Conservation (phyloP, 2,113 vertebrate species). For the Leucopsar rothschildi region DNA sequence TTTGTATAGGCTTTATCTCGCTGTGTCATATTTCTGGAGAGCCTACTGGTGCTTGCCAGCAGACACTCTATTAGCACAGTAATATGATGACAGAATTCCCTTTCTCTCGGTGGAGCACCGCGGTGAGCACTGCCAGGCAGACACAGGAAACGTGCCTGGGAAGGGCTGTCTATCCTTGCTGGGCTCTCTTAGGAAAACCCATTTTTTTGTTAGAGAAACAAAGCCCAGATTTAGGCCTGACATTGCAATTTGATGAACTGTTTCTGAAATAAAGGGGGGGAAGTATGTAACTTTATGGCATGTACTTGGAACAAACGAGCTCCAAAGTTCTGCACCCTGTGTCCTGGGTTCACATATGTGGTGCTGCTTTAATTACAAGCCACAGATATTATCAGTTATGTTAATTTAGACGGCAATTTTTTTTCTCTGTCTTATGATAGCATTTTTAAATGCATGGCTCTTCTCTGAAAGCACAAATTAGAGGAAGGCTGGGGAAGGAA, state of each 20-base stretch:
- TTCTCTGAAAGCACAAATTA: not conserved
- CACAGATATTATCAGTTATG: fast-evolving
- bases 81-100: not conserved
- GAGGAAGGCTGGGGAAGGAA: not conserved
- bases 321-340: not conserved
- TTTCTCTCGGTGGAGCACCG: not conserved
- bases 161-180: not conserved
- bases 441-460: not conserved
- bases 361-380: not conserved
- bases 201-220: not conserved
- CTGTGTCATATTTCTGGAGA: slow-evolving; percentile 19
- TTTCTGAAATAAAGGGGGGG: not conserved
- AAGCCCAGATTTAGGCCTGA: not conserved
- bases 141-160: not conserved
- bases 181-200: not conserved
- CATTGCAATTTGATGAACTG: not conserved
- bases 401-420: not conserved
- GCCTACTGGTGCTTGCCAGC: not conserved
- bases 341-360: not conserved
- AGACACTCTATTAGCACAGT: slow-evolving; percentile 3
- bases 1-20: slow-evolving; percentile 12
- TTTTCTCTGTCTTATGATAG: not conserved
- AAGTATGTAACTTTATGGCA: not conserved
- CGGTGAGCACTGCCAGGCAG: not conserved
- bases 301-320: not conserved